Evolutionary conservation across 2,888 invertebrate species (phyloP).

Genomic region (Tryphoninae sp.): DNA sequence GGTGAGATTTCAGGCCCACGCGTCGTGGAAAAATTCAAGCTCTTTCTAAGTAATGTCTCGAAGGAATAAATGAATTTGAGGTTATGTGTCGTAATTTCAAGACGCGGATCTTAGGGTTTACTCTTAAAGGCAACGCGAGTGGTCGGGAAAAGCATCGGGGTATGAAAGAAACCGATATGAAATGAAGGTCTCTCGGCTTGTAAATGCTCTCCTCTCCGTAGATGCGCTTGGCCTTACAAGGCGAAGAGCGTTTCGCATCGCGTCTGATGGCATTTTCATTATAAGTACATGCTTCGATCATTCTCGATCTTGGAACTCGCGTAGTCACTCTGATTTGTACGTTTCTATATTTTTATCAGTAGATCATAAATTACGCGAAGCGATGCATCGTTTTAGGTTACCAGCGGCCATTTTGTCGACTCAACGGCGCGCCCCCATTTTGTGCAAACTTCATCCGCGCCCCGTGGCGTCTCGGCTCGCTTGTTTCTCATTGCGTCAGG

Average conservation of each 20-base stretch:
- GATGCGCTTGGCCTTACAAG: conserved; percentile 57
- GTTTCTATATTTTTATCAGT: too few species aligned
- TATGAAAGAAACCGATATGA: conserved; percentile 21
- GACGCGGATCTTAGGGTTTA: background rate
- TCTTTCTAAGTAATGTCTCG: background rate
- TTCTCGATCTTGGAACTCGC: conserved; percentile 38
- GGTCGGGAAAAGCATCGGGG: conserved; percentile 6
- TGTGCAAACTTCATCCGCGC: background rate
- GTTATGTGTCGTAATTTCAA: conserved; percentile 18
- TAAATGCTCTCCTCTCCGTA: conserved; percentile 18
- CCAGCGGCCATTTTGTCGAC: background rate
- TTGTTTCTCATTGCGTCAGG: background rate
- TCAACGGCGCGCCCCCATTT: background rate
- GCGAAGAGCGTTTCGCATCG: conserved; percentile 41
- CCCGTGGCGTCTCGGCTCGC: background rate
- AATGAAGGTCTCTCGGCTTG: conserved; percentile 20
- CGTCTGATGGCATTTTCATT: conserved; percentile 26
- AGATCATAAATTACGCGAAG: too few species aligned
- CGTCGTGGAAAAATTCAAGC: background rate
- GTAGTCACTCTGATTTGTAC: background rate
- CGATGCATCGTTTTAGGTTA: background rate
- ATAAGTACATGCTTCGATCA: conserved; percentile 39
- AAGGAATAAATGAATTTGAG: conserved; percentile 13
- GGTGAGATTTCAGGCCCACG: conserved; percentile 9
- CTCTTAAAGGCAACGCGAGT: background rate